Evolutionary conservation across 2,113 vertebrate species (phyloP).

Genomic region (Heteronetta atricapilla): DNA sequence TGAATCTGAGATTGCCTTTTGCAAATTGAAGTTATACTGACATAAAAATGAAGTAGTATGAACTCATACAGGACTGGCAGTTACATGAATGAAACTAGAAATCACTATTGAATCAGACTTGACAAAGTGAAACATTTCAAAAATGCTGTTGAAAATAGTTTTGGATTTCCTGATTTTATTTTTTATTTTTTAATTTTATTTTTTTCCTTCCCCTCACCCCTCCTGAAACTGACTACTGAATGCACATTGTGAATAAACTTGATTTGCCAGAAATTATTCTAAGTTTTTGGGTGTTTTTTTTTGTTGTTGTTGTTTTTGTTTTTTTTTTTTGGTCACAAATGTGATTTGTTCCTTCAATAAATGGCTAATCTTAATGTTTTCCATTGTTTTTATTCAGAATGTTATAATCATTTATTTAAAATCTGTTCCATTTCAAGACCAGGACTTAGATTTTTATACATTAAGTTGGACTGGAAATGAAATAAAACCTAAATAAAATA

Average conservation of each 20-base stretch:
- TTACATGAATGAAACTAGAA: neutral
- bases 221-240: neutral
- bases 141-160: neutral
- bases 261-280: neutral
- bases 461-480: neutral
- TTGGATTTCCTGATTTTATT: neutral
- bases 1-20: neutral
- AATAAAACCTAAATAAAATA: conserved; percentile 5
- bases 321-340: neutral
- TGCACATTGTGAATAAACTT: neutral
- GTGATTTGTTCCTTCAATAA: neutral
- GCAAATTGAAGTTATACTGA: neutral
- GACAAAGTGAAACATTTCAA: neutral
- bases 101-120: neutral
- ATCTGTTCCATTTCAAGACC: neutral
- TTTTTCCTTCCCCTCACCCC: neutral
- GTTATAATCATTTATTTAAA: neutral
- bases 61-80: neutral
- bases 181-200: neutral
- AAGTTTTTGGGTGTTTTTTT: neutral
- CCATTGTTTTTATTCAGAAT: neutral
- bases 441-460: neutral
- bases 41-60: neutral
- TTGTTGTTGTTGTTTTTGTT: neutral
- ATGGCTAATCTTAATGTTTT: neutral